Conservation (phyloP, 2,888 invertebrate genomes). For the Gymnoscelis rufifasciata region DNA sequence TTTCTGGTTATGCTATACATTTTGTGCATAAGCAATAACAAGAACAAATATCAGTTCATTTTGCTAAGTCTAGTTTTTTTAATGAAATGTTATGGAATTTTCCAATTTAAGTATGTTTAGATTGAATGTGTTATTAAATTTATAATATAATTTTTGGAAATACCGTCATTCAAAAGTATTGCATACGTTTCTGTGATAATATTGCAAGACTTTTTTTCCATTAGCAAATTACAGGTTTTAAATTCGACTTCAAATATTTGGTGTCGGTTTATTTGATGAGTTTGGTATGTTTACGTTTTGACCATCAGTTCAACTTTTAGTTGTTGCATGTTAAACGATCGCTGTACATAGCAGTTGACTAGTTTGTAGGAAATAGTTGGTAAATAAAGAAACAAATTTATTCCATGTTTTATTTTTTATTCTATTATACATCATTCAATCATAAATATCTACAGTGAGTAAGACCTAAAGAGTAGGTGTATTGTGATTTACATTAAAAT, state of each 20-base stretch:
- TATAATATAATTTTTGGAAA: too few species aligned
- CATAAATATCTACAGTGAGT: too few species aligned
- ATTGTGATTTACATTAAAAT: too few species aligned
- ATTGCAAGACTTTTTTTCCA: constrained; percentile 6
- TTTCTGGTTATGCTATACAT: too few species aligned
- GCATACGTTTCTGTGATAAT: constrained; percentile 35
- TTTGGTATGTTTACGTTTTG: not conserved
- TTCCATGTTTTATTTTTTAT: constrained; percentile 19
- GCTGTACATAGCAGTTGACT: constrained; percentile 75
- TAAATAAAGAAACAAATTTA: constrained; percentile 44
- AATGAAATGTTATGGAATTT: constrained; percentile 12
- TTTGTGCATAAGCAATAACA: too few species aligned
- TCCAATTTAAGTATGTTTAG: constrained; percentile 14
- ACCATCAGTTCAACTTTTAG: constrained; percentile 13
- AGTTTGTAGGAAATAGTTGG: constrained; percentile 69
- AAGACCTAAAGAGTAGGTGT: too few species aligned
- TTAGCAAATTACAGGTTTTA: not conserved
- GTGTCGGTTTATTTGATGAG: too few species aligned
- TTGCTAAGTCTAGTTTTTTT: not conserved
- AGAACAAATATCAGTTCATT: not conserved
- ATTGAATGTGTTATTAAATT: not conserved
- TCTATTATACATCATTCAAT: not conserved
- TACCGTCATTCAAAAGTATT: constrained; percentile 26
- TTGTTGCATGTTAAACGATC: constrained; percentile 31
- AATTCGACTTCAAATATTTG: not conserved